Base-by-base conservation (phyloP, 2,888 invertebrate species). In the Sussaba pulchella region DNA sequence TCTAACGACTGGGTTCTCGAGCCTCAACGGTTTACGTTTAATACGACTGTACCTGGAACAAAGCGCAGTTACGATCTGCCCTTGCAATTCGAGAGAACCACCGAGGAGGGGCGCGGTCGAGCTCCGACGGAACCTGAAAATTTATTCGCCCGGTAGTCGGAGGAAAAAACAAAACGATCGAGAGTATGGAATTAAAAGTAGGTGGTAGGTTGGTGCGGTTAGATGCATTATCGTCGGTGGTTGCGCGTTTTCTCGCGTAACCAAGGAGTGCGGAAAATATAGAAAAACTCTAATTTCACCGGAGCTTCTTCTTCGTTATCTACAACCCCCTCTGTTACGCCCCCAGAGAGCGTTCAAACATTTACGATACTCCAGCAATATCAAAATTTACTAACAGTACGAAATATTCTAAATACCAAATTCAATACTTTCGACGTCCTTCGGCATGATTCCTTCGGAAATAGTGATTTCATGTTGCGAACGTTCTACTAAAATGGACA, bases 1-100 rank as follows among this genome's bases (percentile, higher is more conserved):
- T 89, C 88, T 88, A 89, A 88, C 87, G 87, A 88, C 85, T 77
- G 84, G 84, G 83, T 81, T 66, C 71, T 75, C 71, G 67, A 63
- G 81, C 70, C 80, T 76, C 71, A n/a, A n/a, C n/a, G 73, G 70
- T 75, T 59, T 43, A 71, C 71, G 52, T 41, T n/a, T 47, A 41
- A 72, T 61, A 45, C 66, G 61, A 61, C 36, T 10, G 21, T 41
- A 73, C 41, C 54, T 54, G 36, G 26, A 74, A 17, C 26, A 43
- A 47, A 61, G 47, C 39, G 71, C 21, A 43, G 67, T 36, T 57
- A 61, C 26, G 31, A 66, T n/a, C n/a, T n/a, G 64, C 41, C 73
- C 64, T 36, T 39, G 71, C 78, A 81, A 82, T 83, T 79, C 77
- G 73, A 66, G 78, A 52, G 66, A 73, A 74, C 66, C 57, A 59